Base-by-base conservation (phyloP, 1,140 invertebrate species). In the Uloborus diversus region DNA sequence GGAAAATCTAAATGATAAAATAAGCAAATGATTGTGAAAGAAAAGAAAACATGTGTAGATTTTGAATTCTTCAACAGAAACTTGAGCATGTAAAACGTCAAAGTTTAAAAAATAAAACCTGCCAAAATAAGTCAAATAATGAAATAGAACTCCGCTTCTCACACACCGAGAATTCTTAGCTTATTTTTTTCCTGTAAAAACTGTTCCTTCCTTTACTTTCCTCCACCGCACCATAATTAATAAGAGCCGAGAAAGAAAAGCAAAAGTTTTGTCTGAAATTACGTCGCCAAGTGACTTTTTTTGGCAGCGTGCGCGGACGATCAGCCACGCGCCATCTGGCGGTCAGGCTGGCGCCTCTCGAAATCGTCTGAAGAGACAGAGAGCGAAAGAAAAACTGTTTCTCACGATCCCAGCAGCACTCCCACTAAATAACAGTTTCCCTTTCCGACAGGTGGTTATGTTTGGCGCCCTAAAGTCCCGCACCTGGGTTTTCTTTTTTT, bases 361-460 rank as follows among this genome's bases (percentile, higher is more conserved):
- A 64, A 64, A 20, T 9, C 7, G 28, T 14, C 33, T 17, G 17
- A 28, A 62, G 33, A n/a, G 62, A n/a, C 5, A 32, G 47, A 56
- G 47, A 59, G 61, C n/a, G n/a, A n/a, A 11, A 30, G 47, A 65
- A 53, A 20, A 42, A 56, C 25, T 35, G 59, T 51, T 59, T 78
- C 62, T 78, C 73, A 65, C 73, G 62, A 65, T 32, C 25, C 53
- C 42, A 25, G 27, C 59, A 13, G 27, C 47, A 65, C 73, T 78
- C 73, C 73, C 62, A 78, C 73, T 78, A 78, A 78, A 78, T 78
- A 78, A 78, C 73, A 78, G 73, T 65, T 78, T 66, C 30, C 47
- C 30, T 66, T 42, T 78, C 73, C 49, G 73, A 78, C 73, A 78
- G 73, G 73, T 78, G 73, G 73, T 78, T 78, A 78, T 25, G 37